Evolutionary conservation across 2,888 invertebrate species (phyloP), one percentile per base, ranked within the genome.

Genomic region (Vanessa cardui): DNA sequence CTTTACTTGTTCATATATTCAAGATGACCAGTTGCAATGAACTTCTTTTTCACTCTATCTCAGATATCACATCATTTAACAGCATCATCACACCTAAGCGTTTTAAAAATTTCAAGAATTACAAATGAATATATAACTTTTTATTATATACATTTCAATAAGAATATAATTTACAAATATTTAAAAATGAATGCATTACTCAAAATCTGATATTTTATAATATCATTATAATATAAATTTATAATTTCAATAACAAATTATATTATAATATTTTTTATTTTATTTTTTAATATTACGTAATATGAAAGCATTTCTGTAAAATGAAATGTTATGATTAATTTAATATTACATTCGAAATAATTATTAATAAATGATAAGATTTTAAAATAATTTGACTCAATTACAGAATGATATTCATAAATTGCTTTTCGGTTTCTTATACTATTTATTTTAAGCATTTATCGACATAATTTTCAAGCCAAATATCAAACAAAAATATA

Each of bases 331-430:
- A 54, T 8, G 31, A 7, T 56, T 39, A 31, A 31, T 54, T 26
- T 54, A 6, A 54, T n/a, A 52, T 26, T 56, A 56, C 33, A 56
- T 39, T 56, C 18, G 18, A 56, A 56, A 56, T 18, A 56, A 62
- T 18, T 44, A 4, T 59, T 47, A 67, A 56, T 65, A 65, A 68
- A 64, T 50, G 15, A 49, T 39, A 52, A 45, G 46, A 60, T 26
- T 61, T 54, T 18, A 52, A 66, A 58, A 61, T 87, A 90, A 90
- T 84, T 90, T 90, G 90, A 90, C 90, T 75, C 80, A 71, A 78
- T 88, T 85, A 82, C 85, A 77, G 76, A 77, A 77, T 88, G 89
- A 90, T 90, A 81, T 81, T 75, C 64, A 76, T 69, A 59, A 73
- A 80, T 80, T 79, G 80, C 79, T 80, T 81, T 70, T 78, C 75